These are phyloP conservation scores for Monopterus albus DNA, from an alignment of 2,113 vertebrate species.

Conservation along the genomic window DNA sequence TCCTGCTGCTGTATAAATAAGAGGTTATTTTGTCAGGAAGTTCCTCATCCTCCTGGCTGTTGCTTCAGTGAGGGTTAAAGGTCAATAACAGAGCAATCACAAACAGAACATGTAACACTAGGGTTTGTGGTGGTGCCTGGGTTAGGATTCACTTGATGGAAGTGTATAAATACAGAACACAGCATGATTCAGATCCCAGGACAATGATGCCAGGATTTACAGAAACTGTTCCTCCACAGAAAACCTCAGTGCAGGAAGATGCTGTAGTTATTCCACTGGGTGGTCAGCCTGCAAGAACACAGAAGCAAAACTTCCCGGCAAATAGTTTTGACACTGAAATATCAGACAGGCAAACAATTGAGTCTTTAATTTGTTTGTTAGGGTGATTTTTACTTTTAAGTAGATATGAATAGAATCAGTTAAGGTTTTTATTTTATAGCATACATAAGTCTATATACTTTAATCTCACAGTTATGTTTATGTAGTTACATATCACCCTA, in stretches of 20 bases:
- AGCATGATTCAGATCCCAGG: not conserved
- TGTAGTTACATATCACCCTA: no score
- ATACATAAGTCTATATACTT: no score
- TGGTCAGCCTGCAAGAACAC: conserved; percentile 15
- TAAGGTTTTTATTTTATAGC: no score
- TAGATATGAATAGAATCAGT: no score
- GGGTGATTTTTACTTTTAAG: no score
- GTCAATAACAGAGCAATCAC: conserved; percentile 42
- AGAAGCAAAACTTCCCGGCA: conserved; percentile 35
- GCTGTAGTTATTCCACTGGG: conserved; percentile 46
- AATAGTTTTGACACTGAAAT: conserved; percentile 59
- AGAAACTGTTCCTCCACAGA: not conserved
- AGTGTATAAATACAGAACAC: conserved; percentile 31
- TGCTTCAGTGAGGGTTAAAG: conserved; percentile 26
- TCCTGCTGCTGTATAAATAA: conserved; percentile 43
- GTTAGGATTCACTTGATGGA: not conserved
- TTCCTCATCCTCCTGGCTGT: conserved; percentile 28
- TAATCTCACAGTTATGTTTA: no score
- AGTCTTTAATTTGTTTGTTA: conserved; percentile 64
- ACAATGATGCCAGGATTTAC: conserved; percentile 1
- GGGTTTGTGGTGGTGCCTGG: not conserved
- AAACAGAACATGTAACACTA: conserved; percentile 15
- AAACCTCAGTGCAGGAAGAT: not conserved
- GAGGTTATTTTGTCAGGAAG: conserved; percentile 43
- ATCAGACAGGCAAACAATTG: conserved; percentile 59